A percentile compares a stretch with the other conserved stretches of the same genome.
Evolutionary conservation across 2,888 invertebrate species (phyloP).

Genomic region (Syrphus vitripennis): DNA sequence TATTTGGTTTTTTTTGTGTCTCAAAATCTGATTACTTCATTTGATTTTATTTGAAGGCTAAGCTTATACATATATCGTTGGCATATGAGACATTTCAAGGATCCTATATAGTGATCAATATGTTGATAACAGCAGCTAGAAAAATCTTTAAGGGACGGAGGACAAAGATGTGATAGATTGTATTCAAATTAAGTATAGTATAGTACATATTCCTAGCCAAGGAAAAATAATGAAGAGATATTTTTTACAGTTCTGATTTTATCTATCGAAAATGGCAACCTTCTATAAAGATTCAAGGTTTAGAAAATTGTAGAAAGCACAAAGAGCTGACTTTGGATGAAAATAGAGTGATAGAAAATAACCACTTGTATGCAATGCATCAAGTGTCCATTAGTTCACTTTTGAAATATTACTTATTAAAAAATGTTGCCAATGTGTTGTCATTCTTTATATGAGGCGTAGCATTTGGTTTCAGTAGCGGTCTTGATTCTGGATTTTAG

Average conservation of each 20-base stretch:
- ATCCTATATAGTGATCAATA: slow-evolving; percentile 14
- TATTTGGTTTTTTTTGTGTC: neutral
- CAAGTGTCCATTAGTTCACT: too few species aligned
- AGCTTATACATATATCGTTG: slow-evolving; percentile 1
- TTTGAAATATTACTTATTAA: too few species aligned
- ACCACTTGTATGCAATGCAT: too few species aligned
- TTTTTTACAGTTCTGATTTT: neutral
- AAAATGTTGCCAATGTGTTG: too few species aligned
- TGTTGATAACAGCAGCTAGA: neutral
- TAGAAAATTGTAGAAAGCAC: neutral
- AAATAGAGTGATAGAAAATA: too few species aligned
- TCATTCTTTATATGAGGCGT: too few species aligned
- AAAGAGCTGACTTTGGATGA: neutral
- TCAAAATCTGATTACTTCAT: slow-evolving; percentile 47
- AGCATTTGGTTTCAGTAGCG: too few species aligned
- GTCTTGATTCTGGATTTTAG: too few species aligned
- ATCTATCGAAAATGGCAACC: slow-evolving; percentile 1
- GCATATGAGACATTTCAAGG: neutral
- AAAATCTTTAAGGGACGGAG: neutral
- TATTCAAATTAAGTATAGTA: slow-evolving; percentile 52
- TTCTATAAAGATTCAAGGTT: neutral
- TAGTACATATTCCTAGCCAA: too few species aligned
- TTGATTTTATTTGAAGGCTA: slow-evolving; percentile 37
- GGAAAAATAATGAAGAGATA: slow-evolving; percentile 18
- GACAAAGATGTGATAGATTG: slow-evolving; percentile 39